Conservation (phyloP, 2,113 vertebrate species). For the Rhodinocichla rosea region DNA sequence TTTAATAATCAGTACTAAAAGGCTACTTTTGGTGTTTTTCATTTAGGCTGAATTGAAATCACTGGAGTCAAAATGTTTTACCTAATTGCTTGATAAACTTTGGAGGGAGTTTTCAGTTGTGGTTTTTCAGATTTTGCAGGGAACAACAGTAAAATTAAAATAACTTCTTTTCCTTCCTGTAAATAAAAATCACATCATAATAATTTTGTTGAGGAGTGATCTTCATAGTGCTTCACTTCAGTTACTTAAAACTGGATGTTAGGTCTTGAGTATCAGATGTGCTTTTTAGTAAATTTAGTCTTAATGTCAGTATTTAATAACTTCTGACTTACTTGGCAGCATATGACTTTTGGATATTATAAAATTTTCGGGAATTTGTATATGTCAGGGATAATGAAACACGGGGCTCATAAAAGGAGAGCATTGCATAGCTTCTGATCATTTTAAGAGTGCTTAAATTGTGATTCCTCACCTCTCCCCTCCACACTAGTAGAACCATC, state of each 20-base stretch:
- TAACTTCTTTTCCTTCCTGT: neutral
- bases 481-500: neutral
- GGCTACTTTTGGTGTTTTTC: neutral
- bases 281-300: neutral
- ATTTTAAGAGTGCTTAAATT: neutral
- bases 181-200: neutral
- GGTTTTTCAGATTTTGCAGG: neutral
- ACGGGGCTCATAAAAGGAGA: neutral
- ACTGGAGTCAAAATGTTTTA: neutral
- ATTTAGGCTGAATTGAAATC: neutral
- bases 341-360: neutral
- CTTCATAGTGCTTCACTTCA: neutral
- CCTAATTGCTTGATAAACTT: neutral
- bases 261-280: neutral
- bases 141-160: neutral
- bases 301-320: neutral
- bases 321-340: neutral
- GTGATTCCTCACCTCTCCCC: fast-evolving
- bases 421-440: neutral
- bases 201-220: neutral
- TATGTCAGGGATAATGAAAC: neutral
- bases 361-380: neutral
- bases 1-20: neutral
- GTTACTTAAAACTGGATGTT: neutral
- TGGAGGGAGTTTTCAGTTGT: neutral